Evolutionary conservation across 1,140 invertebrate species (phyloP).

Genomic region (Listronotus bonariensis): DNA sequence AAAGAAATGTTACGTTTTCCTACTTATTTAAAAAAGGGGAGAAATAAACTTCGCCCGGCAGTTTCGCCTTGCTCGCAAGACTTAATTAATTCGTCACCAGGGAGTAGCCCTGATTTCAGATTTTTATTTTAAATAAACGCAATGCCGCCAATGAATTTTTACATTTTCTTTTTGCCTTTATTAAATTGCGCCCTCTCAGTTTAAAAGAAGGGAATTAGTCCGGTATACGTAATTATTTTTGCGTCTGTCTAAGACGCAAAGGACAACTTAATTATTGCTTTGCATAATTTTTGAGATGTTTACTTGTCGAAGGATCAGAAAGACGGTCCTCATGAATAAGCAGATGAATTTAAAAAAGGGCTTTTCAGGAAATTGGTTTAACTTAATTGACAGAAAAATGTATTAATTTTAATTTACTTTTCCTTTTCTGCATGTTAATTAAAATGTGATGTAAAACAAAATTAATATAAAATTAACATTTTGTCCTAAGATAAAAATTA

Average conservation of each 20-base stretch:
- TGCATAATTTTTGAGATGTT: constrained; percentile 38
- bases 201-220: constrained; percentile 25
- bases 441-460: too few relatives aligned
- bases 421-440: too few relatives aligned
- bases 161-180: constrained; percentile 45
- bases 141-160: constrained; percentile 48
- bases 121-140: constrained; percentile 50
- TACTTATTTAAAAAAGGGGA: constrained; percentile 51
- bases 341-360: constrained; percentile 37
- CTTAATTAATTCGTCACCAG: constrained; percentile 54
- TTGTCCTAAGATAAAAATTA: neutral
- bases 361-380: constrained; percentile 20
- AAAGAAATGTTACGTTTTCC: constrained; percentile 53
- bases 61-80: constrained; percentile 30
- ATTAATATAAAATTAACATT: constrained; percentile 1
- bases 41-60: constrained; percentile 19
- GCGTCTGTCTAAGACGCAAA: constrained; percentile 36
- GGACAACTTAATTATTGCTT: constrained; percentile 39
- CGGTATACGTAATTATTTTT: constrained; percentile 36
- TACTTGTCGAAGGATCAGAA: constrained; percentile 29
- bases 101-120: constrained; percentile 44
- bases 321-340: constrained; percentile 35
- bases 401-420: too few relatives aligned
- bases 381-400: constrained; percentile 16
- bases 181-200: constrained; percentile 38